These are phyloP conservation scores for Philonicus albiceps DNA, from an alignment of 2,888 invertebrate genomes.

Conservation along the genomic window DNA sequence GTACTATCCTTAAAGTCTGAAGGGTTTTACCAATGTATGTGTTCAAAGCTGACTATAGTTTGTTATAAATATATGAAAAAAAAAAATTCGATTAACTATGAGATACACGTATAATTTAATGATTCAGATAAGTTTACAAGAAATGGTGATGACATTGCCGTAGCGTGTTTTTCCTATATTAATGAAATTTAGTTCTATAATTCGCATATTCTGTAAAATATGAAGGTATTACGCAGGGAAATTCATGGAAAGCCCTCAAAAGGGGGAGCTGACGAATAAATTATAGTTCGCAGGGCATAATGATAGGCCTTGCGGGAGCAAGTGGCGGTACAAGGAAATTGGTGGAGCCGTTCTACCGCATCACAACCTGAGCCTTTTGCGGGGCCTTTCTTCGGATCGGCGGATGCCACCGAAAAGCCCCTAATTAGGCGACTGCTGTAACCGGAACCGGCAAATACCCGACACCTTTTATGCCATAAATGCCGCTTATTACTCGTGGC, in stretches of 20 bases:
- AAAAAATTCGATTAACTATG: too few species aligned
- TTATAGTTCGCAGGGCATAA: background rate
- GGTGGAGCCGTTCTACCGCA: background rate
- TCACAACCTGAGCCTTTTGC: background rate
- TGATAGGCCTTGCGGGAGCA: background rate
- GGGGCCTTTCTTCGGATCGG: background rate
- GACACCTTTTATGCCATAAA: background rate
- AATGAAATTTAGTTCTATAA: background rate
- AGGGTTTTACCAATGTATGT: too few species aligned
- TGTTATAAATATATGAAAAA: too few species aligned
- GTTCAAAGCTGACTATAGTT: too few species aligned
- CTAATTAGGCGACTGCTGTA: background rate
- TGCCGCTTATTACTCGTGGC: background rate
- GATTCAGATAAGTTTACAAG: background rate
- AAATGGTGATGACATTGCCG: background rate
- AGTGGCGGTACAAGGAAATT: background rate
- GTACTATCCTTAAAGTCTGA: too few species aligned
- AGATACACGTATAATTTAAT: background rate
- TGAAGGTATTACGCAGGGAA: background rate
- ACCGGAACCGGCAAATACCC: background rate
- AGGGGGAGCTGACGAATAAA: background rate
- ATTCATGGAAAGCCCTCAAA: background rate
- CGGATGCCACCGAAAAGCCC: background rate
- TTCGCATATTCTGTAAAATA: background rate
- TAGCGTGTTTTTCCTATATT: background rate